A percentile compares a stretch with the other conserved stretches of the same genome.
Conservation (phyloP, 2,113 vertebrate genomes). For the Dipodomys merriami region DNA sequence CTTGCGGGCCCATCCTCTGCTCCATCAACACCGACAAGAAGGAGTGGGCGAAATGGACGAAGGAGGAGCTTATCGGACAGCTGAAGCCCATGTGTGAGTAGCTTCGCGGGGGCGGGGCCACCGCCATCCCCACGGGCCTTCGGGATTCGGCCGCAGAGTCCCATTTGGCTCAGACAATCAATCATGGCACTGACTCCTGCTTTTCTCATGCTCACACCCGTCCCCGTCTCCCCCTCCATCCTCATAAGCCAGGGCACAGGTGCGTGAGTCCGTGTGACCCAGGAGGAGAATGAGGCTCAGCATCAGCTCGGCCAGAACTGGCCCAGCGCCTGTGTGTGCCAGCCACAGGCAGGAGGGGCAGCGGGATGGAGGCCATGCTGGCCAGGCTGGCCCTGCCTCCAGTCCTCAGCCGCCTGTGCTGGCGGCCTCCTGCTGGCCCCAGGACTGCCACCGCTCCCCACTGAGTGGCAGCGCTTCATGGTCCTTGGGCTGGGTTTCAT, state of each 20-base stretch:
- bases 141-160: not conserved
- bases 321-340: rapidly evolving
- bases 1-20: conserved; percentile 98
- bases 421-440: not conserved
- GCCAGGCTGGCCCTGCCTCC: not conserved
- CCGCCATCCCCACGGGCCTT: rapidly evolving
- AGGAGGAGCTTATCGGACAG: conserved; percentile 98
- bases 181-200: too few species aligned
- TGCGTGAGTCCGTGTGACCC: rapidly evolving
- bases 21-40: conserved; percentile 99
- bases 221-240: rapidly evolving
- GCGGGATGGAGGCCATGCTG: rapidly evolving
- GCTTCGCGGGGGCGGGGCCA: rapidly evolving
- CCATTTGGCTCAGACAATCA: rapidly evolving
- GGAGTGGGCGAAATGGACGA: conserved; percentile 99
- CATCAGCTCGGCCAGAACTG: rapidly evolving
- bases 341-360: not conserved
- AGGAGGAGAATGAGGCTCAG: not conserved
- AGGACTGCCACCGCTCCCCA: not conserved
- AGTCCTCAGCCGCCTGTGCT: rapidly evolving
- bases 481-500: conserved; percentile 11
- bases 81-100: conserved; percentile 99
- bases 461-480: not conserved
- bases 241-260: not conserved
- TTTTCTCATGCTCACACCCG: rapidly evolving